Percentiles rank a stretch among this genome's conserved stretches.
These are phyloP conservation scores for Sebastes steindachneri DNA, from an alignment of 2,797 vertebrate genomes.

Conservation along the genomic window DNA sequence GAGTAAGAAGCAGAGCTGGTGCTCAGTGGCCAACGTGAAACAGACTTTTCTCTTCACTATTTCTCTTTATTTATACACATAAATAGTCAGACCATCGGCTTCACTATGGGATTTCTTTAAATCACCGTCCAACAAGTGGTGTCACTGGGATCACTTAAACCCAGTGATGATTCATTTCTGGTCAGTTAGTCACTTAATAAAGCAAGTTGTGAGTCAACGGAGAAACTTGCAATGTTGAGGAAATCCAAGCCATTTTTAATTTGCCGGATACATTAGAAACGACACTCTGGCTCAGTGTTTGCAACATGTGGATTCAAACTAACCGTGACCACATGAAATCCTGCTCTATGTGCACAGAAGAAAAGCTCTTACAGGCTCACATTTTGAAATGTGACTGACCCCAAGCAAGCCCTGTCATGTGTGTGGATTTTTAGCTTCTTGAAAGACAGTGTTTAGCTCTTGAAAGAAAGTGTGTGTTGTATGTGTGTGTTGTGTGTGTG, in stretches of 20 bases:
- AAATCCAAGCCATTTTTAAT: not conserved
- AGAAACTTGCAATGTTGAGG: not conserved
- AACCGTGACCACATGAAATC: not conserved
- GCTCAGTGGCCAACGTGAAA: not conserved
- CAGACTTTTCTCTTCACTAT: not conserved
- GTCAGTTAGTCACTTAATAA: constrained; percentile 15
- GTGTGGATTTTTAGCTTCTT: not conserved
- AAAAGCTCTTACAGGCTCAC: not conserved
- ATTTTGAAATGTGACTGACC: constrained; percentile 26
- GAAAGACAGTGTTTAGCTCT: not conserved
- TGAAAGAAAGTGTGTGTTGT: not conserved
- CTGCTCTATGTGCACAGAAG: not conserved
- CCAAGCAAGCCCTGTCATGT: constrained; percentile 32
- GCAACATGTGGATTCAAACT: not conserved
- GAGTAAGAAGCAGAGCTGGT: not conserved
- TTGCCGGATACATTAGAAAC: not conserved
- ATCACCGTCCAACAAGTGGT: not conserved
- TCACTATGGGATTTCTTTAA: not conserved
- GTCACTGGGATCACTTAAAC: constrained; percentile 3
- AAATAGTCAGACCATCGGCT: not conserved
- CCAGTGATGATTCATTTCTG: constrained; percentile 14
- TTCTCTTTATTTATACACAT: constrained; percentile 3
- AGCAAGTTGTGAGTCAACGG: not conserved
- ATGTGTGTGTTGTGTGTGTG: not conserved
- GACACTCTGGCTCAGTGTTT: not conserved